Conservation (phyloP, 2,888 invertebrate genomes). For the Siphlonurus alternatus region DNA sequence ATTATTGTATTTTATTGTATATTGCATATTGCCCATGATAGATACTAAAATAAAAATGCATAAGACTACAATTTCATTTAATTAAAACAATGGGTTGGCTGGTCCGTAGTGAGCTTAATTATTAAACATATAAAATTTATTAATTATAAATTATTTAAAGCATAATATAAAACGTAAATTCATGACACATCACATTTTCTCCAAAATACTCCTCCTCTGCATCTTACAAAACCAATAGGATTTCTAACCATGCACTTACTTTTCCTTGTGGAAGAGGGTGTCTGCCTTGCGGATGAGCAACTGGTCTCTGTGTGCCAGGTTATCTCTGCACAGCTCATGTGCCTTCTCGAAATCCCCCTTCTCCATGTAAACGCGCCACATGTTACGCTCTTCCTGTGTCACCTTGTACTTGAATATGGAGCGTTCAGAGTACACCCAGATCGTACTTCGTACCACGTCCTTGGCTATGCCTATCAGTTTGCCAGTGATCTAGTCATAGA, state of each 20-base stretch:
- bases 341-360: slow-evolving; percentile 75
- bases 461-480: slow-evolving; percentile 62
- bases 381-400: slow-evolving; percentile 64
- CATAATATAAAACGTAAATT: not conserved
- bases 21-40: too few relatives aligned
- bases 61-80: too few relatives aligned
- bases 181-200: too few relatives aligned
- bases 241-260: slow-evolving; percentile 27
- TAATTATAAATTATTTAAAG: slow-evolving; percentile 2
- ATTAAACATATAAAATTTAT: too few relatives aligned
- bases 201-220: not conserved
- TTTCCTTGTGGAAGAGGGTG: slow-evolving; percentile 54
- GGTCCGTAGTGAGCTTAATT: too few relatives aligned
- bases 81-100: too few relatives aligned
- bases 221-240: slow-evolving; percentile 1
- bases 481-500: slow-evolving; percentile 43
- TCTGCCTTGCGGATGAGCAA: slow-evolving; percentile 82
- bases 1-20: too few relatives aligned
- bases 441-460: slow-evolving; percentile 54
- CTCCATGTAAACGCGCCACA: slow-evolving; percentile 74
- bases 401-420: slow-evolving; percentile 76
- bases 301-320: slow-evolving; percentile 63
- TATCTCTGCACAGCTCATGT: slow-evolving; percentile 64
- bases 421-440: slow-evolving; percentile 77
- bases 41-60: too few relatives aligned